phyloP scores from a whole-genome alignment of 2,888 invertebrate species.

The Pediacus dermestoides region DNA sequence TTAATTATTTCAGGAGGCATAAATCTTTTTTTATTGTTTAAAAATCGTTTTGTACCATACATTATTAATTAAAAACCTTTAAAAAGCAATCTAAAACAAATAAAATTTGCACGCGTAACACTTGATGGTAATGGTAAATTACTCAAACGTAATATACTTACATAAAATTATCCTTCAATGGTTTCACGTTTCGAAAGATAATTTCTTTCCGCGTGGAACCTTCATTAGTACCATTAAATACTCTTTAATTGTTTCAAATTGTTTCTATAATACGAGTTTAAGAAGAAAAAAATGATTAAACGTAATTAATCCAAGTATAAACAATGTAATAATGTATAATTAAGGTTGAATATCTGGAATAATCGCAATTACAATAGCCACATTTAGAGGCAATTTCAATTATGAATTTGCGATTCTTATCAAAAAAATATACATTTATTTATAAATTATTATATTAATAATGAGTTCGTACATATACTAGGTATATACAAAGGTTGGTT shows the following conservation, averaged over 20 bases:
- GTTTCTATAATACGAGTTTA: conserved; percentile 17
- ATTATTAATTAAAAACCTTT: no score
- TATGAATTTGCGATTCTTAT: conserved; percentile 21
- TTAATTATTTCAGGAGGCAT: background rate
- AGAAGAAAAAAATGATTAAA: conserved; percentile 17
- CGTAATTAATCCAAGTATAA: conserved; percentile 20
- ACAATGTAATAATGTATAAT: conserved; percentile 23
- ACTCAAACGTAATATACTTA: no score
- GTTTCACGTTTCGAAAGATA: background rate
- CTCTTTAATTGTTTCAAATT: conserved; percentile 20
- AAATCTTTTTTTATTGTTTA: conserved; percentile 1
- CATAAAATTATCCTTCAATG: background rate
- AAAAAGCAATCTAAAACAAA: no score
- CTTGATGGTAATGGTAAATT: no score
- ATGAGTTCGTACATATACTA: conserved; percentile 19
- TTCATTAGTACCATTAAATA: conserved; percentile 6
- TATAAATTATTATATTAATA: conserved; percentile 28
- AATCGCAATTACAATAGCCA: conserved; percentile 13
- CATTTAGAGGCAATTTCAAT: conserved; percentile 25
- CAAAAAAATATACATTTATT: conserved; percentile 25
- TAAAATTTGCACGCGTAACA: no score
- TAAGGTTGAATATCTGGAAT: conserved; percentile 19
- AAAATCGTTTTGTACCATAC: background rate
- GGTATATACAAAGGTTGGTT: conserved; percentile 15
- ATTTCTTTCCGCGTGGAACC: background rate